Evolutionary conservation across 2,113 vertebrate genomes (phyloP), one percentile per base, ranked within the genome.

Genomic region (Myxocyprinus asiaticus): DNA sequence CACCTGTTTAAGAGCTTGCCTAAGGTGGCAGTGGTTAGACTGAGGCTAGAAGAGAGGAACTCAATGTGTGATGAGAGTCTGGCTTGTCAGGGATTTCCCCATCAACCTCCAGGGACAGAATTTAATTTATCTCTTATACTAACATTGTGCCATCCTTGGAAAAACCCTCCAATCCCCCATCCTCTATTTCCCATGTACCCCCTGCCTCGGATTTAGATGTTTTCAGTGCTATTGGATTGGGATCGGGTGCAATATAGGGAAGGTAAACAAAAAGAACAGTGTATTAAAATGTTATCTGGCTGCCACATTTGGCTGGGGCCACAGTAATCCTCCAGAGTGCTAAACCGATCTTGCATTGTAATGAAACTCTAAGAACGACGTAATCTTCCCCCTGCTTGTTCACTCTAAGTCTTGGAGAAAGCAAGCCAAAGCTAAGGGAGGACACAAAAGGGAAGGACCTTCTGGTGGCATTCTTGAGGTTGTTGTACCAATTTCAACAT

Each of bases 231-330:
- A n/a, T n/a, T 59, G 64, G 55, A 62, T 68, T 64, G 15, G 50
- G 51, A 47, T 59, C 45, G 80, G 58, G 78, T 75, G 56, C 64
- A 63, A 72, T 12, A 58, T n/a, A n/a, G 61, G 66, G 61, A 79
- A 78, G 68, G 61, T 70, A 79, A 76, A 82, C 53, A 76, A 79
- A 79, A 76, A 48, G 55, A 64, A 74, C 67, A 47, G 67, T 72
- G 74, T 72, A 68, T 85, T 85, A 77, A 82, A 82, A 59, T 48
- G 71, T 85, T 82, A 81, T 83, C 79, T 78, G 66, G 53, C 79
- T 67, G 79, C 70, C 70, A 78, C 78, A 81, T 85, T 83, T 83
- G 78, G 66, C 75, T 74, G 22, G 61, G 75, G 70, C 81, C 78
- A 76, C 75, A 56, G 6, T 67, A 85, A 82, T 85, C 81, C 81